These are phyloP conservation scores for Gasteruption jaculator DNA, from an alignment of 2,888 invertebrate species.

Conservation along the genomic window DNA sequence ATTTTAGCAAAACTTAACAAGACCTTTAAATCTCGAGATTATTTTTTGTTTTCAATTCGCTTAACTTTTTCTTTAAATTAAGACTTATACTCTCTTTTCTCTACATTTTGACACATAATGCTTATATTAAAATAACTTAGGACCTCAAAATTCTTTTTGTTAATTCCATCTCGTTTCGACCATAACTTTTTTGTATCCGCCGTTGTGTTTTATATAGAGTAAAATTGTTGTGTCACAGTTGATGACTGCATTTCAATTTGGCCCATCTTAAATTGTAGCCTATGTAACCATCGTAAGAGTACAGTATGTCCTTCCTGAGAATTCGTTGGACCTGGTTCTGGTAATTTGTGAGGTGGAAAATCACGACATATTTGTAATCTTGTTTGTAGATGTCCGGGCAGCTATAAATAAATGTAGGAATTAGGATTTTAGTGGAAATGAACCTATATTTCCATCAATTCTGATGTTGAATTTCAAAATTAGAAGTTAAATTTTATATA, in stretches of 20 bases:
- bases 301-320: constrained; percentile 55
- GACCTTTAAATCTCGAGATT: too few relatives aligned
- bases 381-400: constrained; percentile 83
- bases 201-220: constrained; percentile 66
- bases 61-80: too few relatives aligned
- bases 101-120: too few relatives aligned
- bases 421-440: background rate
- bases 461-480: too few relatives aligned
- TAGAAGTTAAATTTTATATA: too few relatives aligned
- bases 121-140: too few relatives aligned
- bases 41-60: too few relatives aligned
- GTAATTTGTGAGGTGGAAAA: constrained; percentile 61
- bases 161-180: too few relatives aligned
- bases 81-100: too few relatives aligned
- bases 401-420: constrained; percentile 54
- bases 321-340: constrained; percentile 51
- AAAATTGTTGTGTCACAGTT: constrained; percentile 88
- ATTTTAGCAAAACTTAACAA: too few relatives aligned
- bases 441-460: constrained; percentile 1
- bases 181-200: too few relatives aligned
- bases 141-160: too few relatives aligned
- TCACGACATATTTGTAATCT: constrained; percentile 86
- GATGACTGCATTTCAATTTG: constrained; percentile 93
- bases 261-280: constrained; percentile 96
- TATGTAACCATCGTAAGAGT: constrained; percentile 79